Base-by-base conservation (phyloP, 2,888 invertebrate species). In the Melanchra persicariae region DNA sequence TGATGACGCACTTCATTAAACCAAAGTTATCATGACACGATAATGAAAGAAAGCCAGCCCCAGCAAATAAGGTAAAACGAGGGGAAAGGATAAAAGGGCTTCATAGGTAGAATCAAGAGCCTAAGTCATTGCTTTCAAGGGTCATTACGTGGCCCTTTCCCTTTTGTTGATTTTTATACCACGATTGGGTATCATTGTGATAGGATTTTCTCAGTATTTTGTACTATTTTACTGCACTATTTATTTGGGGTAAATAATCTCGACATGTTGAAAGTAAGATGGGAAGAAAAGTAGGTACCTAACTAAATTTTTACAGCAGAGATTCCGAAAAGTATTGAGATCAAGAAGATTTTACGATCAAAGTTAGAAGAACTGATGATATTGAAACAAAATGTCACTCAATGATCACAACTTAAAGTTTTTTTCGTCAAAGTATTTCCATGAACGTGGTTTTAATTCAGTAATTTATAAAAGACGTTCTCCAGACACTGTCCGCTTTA, bases 61-160 rank as follows among this genome's bases (percentile, higher is more conserved):
- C 26, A 64, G 57, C 63, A 69, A 75, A 77, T 77, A 67, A 68
- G 59, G 68, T 54, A 62, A 70, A 76, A 81, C 58, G 55, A 76
- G 81, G 70, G 70, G 54, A 70, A 62, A 34, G 62, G 58, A 62
- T 76, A 65, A 70, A 75, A 70, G 81, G 77, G 58, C 61, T 66
- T 76, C 70, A 65, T 70, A 70, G 61, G 81, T 75, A 70, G 64
- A 81, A 81, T 81, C 70, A 78, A 78, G 78, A 76, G 81, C 70
- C 77, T 59, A 78, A 81, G 58, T 81, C 78, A 78, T 81, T 70
- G 81, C 78, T 62, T 65, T 62, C 45, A 62, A 78, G 78, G 70
- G 71, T 63, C 81, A 65, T 78, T 81, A 65, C 43, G 58, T 9
- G n/a, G 37, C 70, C 71, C 65, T 70, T 66, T 55, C 40, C 55